Evolutionary conservation across 2,113 vertebrate species (phyloP).

Genomic region (Bagarius yarrelli): DNA sequence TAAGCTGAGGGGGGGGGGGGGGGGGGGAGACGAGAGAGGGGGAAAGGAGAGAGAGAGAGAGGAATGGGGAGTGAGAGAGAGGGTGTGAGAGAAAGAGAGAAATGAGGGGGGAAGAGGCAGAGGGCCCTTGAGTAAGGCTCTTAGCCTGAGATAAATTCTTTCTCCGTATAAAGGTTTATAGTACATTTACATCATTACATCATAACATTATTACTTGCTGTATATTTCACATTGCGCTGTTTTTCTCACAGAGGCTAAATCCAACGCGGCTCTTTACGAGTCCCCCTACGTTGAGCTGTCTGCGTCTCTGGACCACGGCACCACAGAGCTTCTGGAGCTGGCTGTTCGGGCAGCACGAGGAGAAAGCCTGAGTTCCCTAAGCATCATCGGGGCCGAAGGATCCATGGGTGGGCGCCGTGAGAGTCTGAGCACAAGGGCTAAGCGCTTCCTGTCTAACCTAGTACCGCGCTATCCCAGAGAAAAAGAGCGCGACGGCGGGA

Average conservation of each 20-base stretch:
- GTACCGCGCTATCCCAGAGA: conserved; percentile 75
- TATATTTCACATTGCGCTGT: not conserved
- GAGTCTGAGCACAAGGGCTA: conserved; percentile 83
- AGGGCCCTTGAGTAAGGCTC: too few species aligned
- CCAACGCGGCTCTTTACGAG: conserved; percentile 78
- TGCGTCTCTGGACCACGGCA: conserved; percentile 83
- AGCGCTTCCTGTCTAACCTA: conserved; percentile 81
- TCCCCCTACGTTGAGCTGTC: conserved; percentile 86
- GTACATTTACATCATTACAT: too few species aligned
- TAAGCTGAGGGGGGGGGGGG: too few species aligned
- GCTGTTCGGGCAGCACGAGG: conserved; percentile 77
- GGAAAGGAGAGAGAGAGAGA: too few species aligned
- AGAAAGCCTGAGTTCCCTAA: conserved; percentile 66
- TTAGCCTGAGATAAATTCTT: too few species aligned
- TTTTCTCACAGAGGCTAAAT: conserved; percentile 75
- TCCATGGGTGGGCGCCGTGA: conserved; percentile 69
- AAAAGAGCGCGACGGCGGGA: conserved; percentile 64
- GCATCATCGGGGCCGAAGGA: conserved; percentile 58
- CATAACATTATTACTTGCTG: not conserved
- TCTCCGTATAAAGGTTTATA: too few species aligned
- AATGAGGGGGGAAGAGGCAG: too few species aligned
- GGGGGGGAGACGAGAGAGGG: too few species aligned
- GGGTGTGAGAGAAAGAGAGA: too few species aligned
- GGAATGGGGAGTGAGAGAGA: too few species aligned
- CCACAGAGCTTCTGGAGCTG: conserved; percentile 79